Percentiles rank a stretch among this genome's conserved stretches.
Conservation (phyloP, 2,888 invertebrate species). For the Phalera bucephala region DNA sequence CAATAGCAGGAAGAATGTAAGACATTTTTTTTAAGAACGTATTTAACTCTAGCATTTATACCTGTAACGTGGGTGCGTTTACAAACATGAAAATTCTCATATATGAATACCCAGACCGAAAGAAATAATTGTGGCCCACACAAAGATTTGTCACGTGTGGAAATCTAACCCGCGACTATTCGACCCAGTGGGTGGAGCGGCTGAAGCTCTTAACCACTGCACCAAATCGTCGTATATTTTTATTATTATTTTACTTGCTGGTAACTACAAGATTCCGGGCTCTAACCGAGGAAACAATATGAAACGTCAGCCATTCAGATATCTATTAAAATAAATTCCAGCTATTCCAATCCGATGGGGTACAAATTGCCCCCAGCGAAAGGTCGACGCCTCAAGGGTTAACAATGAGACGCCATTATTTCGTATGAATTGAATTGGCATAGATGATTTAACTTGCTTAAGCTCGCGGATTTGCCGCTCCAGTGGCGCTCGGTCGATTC, state of each 20-base stretch:
- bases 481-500: constrained; percentile 35
- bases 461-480: constrained; percentile 47
- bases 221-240: too few species aligned
- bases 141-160: too few species aligned
- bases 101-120: too few species aligned
- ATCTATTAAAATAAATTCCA: constrained; percentile 33
- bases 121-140: too few species aligned
- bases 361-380: constrained; percentile 33
- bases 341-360: constrained; percentile 30
- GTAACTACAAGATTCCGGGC: too few species aligned
- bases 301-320: constrained; percentile 20
- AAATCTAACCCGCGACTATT: too few species aligned
- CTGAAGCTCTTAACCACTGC: too few species aligned
- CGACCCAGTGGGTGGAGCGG: too few species aligned
- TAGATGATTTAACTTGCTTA: constrained; percentile 63
- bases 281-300: too few species aligned
- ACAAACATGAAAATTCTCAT: too few species aligned
- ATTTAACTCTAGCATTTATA: constrained; percentile 28
- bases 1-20: background rate
- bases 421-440: constrained; percentile 58
- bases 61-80: too few species aligned
- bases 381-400: constrained; percentile 39
- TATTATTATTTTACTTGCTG: too few species aligned
- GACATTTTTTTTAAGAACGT: constrained; percentile 9
- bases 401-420: constrained; percentile 56